phyloP scores from a whole-genome alignment of 2,797 vertebrate genomes.

The Rachycentron canadum region DNA sequence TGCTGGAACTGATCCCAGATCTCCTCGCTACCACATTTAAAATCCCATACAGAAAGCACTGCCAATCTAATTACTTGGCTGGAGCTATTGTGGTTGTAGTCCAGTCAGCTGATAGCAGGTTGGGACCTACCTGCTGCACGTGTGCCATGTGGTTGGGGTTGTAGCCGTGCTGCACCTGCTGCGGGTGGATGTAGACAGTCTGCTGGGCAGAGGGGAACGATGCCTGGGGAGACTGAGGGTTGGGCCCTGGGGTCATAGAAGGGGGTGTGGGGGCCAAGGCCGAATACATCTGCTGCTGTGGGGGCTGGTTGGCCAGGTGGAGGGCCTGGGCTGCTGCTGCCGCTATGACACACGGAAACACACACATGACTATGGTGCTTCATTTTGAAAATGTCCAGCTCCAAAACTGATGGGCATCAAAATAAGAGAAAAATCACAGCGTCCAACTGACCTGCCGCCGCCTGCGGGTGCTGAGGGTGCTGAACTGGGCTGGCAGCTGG shows the following conservation, averaged over 20 bases:
- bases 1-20: slow-evolving; percentile 48
- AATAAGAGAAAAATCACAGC: background rate
- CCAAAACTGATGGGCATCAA: background rate
- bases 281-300: slow-evolving; percentile 98
- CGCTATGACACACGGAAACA: slow-evolving; percentile 36
- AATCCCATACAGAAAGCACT: background rate
- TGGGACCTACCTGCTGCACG: slow-evolving; percentile 92
- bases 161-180: slow-evolving; percentile 97
- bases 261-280: slow-evolving; percentile 95
- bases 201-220: slow-evolving; percentile 95
- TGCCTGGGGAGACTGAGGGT: slow-evolving; percentile 96
- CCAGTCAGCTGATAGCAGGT: background rate
- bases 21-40: slow-evolving; percentile 13
- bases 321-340: slow-evolving; percentile 90
- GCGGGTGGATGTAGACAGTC: slow-evolving; percentile 97
- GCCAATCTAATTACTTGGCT: slow-evolving; percentile 15
- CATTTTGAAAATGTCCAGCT: background rate
- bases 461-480: slow-evolving; percentile 93
- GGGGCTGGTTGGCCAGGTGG: slow-evolving; percentile 91
- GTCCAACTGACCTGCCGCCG: slow-evolving; percentile 78
- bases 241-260: slow-evolving; percentile 97
- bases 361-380: background rate
- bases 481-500: slow-evolving; percentile 97
- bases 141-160: slow-evolving; percentile 97
- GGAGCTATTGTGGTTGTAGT: background rate